Percentiles rank a stretch among this genome's conserved stretches.
Conservation (phyloP, 2,888 invertebrate genomes). For the Buathra laborator region DNA sequence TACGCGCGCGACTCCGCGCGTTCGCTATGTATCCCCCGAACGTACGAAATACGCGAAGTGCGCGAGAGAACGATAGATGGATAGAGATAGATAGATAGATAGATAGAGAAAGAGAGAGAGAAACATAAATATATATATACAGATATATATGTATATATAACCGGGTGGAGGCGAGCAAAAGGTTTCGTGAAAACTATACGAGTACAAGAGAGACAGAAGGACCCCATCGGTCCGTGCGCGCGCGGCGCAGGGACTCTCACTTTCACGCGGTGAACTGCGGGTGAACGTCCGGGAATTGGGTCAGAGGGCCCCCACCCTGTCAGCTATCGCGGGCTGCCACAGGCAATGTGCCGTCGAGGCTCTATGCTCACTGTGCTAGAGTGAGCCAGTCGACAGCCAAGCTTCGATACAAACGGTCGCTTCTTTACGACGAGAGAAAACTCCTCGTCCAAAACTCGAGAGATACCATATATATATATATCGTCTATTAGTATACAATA, state of each 20-base stretch:
- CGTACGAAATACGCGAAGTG: conserved; percentile 14
- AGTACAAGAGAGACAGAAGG: conserved; percentile 33
- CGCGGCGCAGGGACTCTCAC: conserved; percentile 87
- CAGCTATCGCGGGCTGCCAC: conserved; percentile 84
- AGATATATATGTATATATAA: conserved; percentile 10
- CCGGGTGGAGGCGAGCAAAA: conserved; percentile 68
- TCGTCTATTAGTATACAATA: not conserved
- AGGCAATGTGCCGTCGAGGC: conserved; percentile 87
- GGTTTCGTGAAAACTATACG: conserved; percentile 66
- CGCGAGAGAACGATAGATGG: conserved; percentile 73
- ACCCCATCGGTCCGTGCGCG: conserved; percentile 59
- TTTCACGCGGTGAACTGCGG: conserved; percentile 88
- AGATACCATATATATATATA: not conserved
- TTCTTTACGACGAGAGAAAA: conserved; percentile 57
- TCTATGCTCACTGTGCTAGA: conserved; percentile 83
- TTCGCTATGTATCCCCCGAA: conserved; percentile 42
- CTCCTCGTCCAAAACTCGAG: not conserved
- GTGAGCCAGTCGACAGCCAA: conserved; percentile 84
- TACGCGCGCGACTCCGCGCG: conserved; percentile 71
- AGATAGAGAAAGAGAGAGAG: conserved; percentile 50
- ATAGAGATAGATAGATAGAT: conserved; percentile 66
- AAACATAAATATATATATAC: conserved; percentile 45
- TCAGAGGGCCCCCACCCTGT: conserved; percentile 89
- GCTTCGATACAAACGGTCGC: conserved; percentile 84
- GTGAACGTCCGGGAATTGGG: conserved; percentile 93